Evolutionary conservation across 2,797 vertebrate species (phyloP).

Genomic region (Acanthurus leucopareius): DNA sequence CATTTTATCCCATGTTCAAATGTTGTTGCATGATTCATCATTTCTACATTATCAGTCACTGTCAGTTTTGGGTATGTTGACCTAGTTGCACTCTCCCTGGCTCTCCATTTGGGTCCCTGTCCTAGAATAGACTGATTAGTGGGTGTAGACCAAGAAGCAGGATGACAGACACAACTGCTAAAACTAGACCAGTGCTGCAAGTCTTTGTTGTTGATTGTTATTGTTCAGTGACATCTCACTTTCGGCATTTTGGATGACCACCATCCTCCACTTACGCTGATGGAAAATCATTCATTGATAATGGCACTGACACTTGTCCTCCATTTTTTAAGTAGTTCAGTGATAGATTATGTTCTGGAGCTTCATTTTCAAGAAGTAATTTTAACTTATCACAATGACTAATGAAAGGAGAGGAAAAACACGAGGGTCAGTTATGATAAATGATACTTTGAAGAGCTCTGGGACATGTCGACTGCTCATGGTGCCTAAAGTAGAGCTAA

Average conservation of each 20-base stretch:
- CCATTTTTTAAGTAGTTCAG: neutral
- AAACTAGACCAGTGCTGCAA: slow-evolving; percentile 8
- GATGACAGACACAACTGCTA: neutral
- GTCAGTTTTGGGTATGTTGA: slow-evolving; percentile 42
- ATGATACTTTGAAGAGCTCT: slow-evolving; percentile 1
- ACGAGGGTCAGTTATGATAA: neutral
- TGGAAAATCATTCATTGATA: slow-evolving; percentile 19
- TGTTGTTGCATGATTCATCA: slow-evolving; percentile 3
- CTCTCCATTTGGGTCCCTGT: slow-evolving; percentile 20
- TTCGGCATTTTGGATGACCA: neutral
- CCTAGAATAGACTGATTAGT: slow-evolving; percentile 36
- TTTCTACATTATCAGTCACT: slow-evolving; percentile 8
- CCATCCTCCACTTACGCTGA: slow-evolving; percentile 10
- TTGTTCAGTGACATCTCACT: slow-evolving; percentile 7
- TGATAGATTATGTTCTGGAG: slow-evolving; percentile 8
- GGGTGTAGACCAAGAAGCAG: slow-evolving; percentile 1
- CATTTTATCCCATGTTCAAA: neutral
- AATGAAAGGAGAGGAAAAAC: neutral
- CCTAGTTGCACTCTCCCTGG: slow-evolving; percentile 21
- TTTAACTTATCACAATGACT: neutral
- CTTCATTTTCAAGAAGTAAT: slow-evolving; percentile 7
- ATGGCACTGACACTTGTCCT: slow-evolving; percentile 8
- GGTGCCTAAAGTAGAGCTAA: neutral
- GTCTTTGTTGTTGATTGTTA: slow-evolving; percentile 19
- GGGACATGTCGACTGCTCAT: neutral